phyloP scores from a whole-genome alignment of 2,113 vertebrate species.

The Myotis brandtii region DNA sequence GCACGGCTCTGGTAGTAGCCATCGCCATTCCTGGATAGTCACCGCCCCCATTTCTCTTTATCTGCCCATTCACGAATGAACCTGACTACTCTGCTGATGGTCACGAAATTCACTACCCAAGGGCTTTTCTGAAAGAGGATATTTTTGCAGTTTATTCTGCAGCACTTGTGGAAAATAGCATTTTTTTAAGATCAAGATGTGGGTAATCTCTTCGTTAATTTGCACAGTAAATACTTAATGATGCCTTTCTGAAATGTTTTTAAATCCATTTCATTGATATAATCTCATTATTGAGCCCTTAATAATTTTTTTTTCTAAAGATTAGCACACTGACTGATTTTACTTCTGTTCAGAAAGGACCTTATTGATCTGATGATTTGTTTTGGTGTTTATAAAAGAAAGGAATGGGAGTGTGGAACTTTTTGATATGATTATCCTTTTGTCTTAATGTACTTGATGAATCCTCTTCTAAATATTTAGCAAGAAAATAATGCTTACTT shows the following conservation, averaged over 20 bases:
- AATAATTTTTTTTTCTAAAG: constrained; percentile 61
- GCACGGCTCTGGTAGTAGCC: not conserved
- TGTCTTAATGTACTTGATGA: constrained; percentile 58
- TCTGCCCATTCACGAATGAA: not conserved
- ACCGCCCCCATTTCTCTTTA: not conserved
- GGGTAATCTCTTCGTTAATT: constrained; percentile 81
- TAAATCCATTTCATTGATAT: constrained; percentile 76
- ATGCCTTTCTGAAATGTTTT: constrained; percentile 71
- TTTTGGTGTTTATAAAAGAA: constrained; percentile 57
- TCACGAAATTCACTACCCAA: not conserved
- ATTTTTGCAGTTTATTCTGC: constrained; percentile 42
- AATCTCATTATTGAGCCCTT: constrained; percentile 76
- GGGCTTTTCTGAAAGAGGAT: not conserved
- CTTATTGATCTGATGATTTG: constrained; percentile 44
- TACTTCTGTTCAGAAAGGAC: constrained; percentile 54
- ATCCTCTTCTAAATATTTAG: constrained; percentile 54
- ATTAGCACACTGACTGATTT: constrained; percentile 66
- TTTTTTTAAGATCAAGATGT: constrained; percentile 77
- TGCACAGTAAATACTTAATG: constrained; percentile 75
- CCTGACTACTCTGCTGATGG: not conserved
- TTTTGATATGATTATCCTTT: constrained; percentile 58
- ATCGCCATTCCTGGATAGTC: not conserved
- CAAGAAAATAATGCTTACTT: constrained; percentile 52
- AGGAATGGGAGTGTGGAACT: constrained; percentile 26
- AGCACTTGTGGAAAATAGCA: constrained; percentile 21